Evolutionary conservation across 2,888 invertebrate genomes (phyloP), one percentile per base, ranked within the genome.

Genomic region (Gerris lacustris): DNA sequence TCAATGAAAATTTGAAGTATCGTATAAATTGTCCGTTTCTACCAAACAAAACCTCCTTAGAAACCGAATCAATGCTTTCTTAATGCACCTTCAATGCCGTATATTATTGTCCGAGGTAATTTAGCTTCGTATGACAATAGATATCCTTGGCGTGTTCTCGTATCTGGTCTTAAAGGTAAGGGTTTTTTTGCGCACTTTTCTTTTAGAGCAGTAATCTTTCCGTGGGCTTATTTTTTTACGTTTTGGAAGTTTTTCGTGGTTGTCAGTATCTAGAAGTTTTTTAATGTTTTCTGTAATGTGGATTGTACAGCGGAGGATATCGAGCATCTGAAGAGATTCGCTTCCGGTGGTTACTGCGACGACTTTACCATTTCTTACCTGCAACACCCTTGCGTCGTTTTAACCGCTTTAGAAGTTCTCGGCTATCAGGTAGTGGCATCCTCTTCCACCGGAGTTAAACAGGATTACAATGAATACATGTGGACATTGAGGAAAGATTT

Each of bases 401-500:
- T 93, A 77, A 91, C 91, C 75, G 93, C 92, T 73, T 83, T 93
- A 76, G 93, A 94, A 85, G 91, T 92, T 72, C 84, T 94, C 76
- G 92, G 92, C 68, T 94, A 92, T 81, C 90, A 90, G 82, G 92
- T 93, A 70, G 91, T 93, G 68, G 91, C 92, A 71, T 92, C 92
- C 17, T 91, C 92, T 74, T 91, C 91, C 71, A 91, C 91, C 69
- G 88, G 90, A 73, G 90, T 92, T 44, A 91, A 91, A 80, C 91
- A 91, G 81, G 91, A 92, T 79, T 91, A 91, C 79, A 91, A 91
- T 84, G 92, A 93, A 80, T 92, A 92, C 78, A 92, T 92, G 90
- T 93, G 93, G 93, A 94, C 93, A 81, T 91, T 93, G 90, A 87
- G 92, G 83, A 91, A 91, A 80, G 92, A 92, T 77, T 92, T 92